phyloP scores from a whole-genome alignment of 2,888 invertebrate species.

The Sesia bembeciformis region DNA sequence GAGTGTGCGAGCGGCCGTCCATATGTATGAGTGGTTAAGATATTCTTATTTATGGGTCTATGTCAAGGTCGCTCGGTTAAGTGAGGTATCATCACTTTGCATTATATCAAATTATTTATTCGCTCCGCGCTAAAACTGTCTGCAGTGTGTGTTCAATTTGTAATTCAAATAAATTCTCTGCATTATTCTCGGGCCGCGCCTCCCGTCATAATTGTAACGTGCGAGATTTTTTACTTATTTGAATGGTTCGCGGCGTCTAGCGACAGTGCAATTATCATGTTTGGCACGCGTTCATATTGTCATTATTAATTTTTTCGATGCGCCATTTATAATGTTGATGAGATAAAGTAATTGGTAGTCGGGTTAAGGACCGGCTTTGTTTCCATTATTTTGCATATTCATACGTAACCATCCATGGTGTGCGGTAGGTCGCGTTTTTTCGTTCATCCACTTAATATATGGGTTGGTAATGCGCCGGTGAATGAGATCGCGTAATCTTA shows the following conservation, averaged over 20 bases:
- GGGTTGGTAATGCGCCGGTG: conserved; percentile 19
- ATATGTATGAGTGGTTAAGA: conserved; percentile 72
- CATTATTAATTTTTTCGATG: conserved; percentile 3
- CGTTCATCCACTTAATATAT: conserved; percentile 21
- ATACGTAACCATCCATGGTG: conserved; percentile 16
- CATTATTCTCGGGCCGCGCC: conserved; percentile 37
- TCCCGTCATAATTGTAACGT: conserved; percentile 55
- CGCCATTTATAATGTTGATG: conserved; percentile 6
- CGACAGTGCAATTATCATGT: conserved; percentile 24
- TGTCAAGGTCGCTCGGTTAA: conserved; percentile 66
- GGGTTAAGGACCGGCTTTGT: conserved; percentile 21
- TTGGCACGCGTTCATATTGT: conserved; percentile 18
- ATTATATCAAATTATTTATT: conserved; percentile 73
- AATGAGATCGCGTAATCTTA: conserved; percentile 15
- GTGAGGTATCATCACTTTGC: conserved; percentile 64
- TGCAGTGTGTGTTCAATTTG: conserved; percentile 58
- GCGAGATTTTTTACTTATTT: conserved; percentile 40
- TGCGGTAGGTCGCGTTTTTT: conserved; percentile 42
- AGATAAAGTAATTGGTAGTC: conserved; percentile 1
- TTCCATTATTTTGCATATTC: conserved; percentile 41
- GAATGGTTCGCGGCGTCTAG: conserved; percentile 7
- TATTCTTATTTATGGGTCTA: conserved; percentile 73
- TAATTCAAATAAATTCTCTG: conserved; percentile 62
- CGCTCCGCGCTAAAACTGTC: conserved; percentile 66
- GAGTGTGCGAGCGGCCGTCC: conserved; percentile 67